These are phyloP conservation scores for Phrynosoma blainvillii DNA, from an alignment of 2,113 vertebrate species.

Conservation along the genomic window DNA sequence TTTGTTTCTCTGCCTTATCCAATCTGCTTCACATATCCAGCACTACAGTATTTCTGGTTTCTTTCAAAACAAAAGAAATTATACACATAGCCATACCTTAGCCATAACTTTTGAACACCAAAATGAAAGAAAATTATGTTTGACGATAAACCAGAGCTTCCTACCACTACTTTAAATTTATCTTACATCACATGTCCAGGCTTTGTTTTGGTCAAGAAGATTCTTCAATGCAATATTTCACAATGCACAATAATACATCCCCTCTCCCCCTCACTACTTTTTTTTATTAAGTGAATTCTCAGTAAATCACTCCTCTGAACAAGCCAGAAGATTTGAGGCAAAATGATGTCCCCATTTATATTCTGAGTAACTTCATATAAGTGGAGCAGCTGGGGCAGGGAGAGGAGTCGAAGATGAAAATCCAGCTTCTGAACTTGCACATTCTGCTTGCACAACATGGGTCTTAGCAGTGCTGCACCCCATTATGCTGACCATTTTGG, in stretches of 20 bases:
- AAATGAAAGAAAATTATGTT: constrained; percentile 21
- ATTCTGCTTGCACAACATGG: constrained; percentile 1
- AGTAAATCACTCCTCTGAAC: constrained; percentile 49
- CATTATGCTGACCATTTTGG: constrained; percentile 17
- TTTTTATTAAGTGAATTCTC: constrained; percentile 69
- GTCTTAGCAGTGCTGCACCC: not conserved
- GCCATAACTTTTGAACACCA: constrained; percentile 69
- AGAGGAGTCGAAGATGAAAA: constrained; percentile 11
- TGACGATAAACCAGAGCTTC: not conserved
- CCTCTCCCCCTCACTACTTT: not conserved
- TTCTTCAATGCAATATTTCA: constrained; percentile 16
- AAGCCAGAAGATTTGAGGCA: constrained; percentile 1
- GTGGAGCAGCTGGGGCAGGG: not conserved
- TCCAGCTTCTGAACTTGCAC: not conserved
- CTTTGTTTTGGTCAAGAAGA: constrained; percentile 10
- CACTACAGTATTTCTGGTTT: constrained; percentile 71
- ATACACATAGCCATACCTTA: constrained; percentile 64
- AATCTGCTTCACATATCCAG: constrained; percentile 66
- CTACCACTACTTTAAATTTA: not conserved
- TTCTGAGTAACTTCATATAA: not conserved
- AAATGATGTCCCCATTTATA: not conserved
- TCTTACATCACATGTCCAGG: not conserved
- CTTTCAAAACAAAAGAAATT: constrained; percentile 64
- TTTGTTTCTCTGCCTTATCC: constrained; percentile 76
- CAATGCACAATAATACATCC: not conserved